A percentile compares a stretch with the other conserved stretches of the same genome.
These are phyloP conservation scores for Caenorhabditis macrosperma DNA, from an alignment of 2,888 invertebrate species.

Conservation along the genomic window DNA sequence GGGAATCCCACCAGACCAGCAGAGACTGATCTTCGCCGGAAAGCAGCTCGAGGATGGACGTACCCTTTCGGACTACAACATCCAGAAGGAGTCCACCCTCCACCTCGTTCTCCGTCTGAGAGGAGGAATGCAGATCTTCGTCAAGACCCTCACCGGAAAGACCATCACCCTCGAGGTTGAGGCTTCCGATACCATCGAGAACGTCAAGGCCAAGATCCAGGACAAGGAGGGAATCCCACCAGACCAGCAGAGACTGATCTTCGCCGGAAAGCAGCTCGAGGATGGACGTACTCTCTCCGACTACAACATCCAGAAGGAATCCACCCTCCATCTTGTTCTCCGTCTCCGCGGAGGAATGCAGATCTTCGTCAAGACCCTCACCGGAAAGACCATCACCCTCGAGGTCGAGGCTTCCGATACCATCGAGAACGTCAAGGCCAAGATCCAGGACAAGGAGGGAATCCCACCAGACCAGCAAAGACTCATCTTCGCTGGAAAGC, in stretches of 20 bases:
- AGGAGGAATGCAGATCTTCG: slow-evolving; percentile 91
- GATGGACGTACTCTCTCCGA: slow-evolving; percentile 71
- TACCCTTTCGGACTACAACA: no score
- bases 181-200: slow-evolving; percentile 64
- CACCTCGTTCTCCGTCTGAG: slow-evolving; percentile 66
- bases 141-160: slow-evolving; percentile 90
- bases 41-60: no score
- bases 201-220: slow-evolving; percentile 65
- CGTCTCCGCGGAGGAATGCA: no score
- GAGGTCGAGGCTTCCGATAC: no score
- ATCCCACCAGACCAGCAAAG: slow-evolving; percentile 68
- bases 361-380: no score
- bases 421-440: slow-evolving; percentile 68
- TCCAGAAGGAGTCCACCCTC: slow-evolving; percentile 67
- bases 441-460: slow-evolving; percentile 69
- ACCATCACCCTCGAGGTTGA: slow-evolving; percentile 84
- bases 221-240: no score
- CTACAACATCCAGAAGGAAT: slow-evolving; percentile 75
- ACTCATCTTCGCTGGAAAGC: slow-evolving; percentile 69
- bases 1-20: no score
- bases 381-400: slow-evolving; percentile 85
- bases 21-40: no score
- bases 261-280: slow-evolving; percentile 86
- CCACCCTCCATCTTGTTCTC: slow-evolving; percentile 70
- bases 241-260: no score